These are phyloP conservation scores for Rhinichthys osculus DNA, from an alignment of 2,797 vertebrate species.

Conservation along the genomic window DNA sequence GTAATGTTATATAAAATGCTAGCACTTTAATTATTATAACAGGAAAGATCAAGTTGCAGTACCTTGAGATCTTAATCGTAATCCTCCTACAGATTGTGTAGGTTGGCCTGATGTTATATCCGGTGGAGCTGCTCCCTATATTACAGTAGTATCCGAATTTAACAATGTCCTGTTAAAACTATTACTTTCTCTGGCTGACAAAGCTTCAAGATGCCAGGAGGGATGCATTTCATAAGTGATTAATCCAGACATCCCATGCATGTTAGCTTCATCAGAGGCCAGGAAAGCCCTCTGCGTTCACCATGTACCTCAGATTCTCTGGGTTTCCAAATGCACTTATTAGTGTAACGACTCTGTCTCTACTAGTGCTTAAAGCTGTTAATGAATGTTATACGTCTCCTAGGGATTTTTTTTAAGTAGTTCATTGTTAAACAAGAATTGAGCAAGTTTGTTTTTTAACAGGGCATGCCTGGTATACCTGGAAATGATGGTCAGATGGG, in stretches of 20 bases:
- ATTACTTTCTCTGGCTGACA: conserved; percentile 62
- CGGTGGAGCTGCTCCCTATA: conserved; percentile 23
- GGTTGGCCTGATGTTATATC: background rate
- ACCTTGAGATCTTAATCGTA: background rate
- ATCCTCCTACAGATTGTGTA: conserved; percentile 26
- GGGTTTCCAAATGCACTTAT: background rate
- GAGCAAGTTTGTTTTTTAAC: conserved; percentile 4
- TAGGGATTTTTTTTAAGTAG: background rate
- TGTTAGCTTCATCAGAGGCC: conserved; percentile 57
- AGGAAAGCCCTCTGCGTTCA: conserved; percentile 28
- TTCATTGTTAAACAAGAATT: conserved; percentile 3
- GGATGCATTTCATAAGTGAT: conserved; percentile 57
- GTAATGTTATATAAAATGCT: background rate
- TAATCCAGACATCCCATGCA: conserved; percentile 55
- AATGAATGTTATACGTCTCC: background rate
- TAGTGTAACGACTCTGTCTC: background rate
- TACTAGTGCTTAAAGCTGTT: background rate
- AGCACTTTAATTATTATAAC: conserved; percentile 11
- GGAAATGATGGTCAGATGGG: conserved; percentile 86
- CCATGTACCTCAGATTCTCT: background rate
- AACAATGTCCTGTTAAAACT: conserved; percentile 61
- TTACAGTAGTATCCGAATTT: conserved; percentile 49
- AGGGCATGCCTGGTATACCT: conserved; percentile 92
- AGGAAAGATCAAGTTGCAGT: conserved; percentile 9
- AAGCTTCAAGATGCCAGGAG: conserved; percentile 45